A percentile compares a stretch with the other conserved stretches of the same genome.
phyloP scores from a whole-genome alignment of 1,140 invertebrate species.

The Ceratina calcarata region DNA sequence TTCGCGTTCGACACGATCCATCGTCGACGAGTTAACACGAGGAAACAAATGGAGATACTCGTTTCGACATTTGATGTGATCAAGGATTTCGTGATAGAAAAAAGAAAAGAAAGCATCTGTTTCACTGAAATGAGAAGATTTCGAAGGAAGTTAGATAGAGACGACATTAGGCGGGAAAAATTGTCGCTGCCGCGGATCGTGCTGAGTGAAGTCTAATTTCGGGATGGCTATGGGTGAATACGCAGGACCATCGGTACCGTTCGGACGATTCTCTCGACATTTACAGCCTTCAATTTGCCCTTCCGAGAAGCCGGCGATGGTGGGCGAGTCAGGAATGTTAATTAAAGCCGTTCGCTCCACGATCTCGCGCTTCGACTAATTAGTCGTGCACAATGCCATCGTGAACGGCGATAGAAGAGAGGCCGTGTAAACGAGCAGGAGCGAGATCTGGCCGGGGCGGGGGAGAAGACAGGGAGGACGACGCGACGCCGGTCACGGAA shows the following conservation, averaged over 20 bases:
- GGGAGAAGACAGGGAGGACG: background rate
- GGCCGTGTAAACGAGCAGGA: slow-evolving; percentile 46
- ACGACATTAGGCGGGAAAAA: slow-evolving; percentile 25
- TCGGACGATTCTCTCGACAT: slow-evolving; percentile 71
- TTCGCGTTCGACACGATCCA: slow-evolving; percentile 61
- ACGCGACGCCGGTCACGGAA: slow-evolving; percentile 25
- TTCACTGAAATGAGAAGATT: too few species aligned
- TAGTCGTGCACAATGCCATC: slow-evolving; percentile 78
- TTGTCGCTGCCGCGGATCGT: slow-evolving; percentile 35
- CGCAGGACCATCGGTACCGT: slow-evolving; percentile 55
- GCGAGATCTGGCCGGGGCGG: slow-evolving; percentile 19
- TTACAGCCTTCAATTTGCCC: slow-evolving; percentile 79
- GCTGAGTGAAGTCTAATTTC: slow-evolving; percentile 54
- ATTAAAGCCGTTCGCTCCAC: slow-evolving; percentile 79
- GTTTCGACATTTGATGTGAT: background rate
- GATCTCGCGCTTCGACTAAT: slow-evolving; percentile 79
- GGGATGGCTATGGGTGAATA: slow-evolving; percentile 34
- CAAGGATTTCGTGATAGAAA: background rate
- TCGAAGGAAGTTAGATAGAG: background rate
- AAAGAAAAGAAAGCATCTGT: too few species aligned
- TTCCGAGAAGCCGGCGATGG: slow-evolving; percentile 71
- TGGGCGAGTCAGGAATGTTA: slow-evolving; percentile 78
- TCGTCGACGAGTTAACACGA: slow-evolving; percentile 57
- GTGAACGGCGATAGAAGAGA: slow-evolving; percentile 62
- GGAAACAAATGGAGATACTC: background rate